These are phyloP conservation scores for Hylaea fasciaria DNA, from an alignment of 2,888 invertebrate species.

Conservation along the genomic window DNA sequence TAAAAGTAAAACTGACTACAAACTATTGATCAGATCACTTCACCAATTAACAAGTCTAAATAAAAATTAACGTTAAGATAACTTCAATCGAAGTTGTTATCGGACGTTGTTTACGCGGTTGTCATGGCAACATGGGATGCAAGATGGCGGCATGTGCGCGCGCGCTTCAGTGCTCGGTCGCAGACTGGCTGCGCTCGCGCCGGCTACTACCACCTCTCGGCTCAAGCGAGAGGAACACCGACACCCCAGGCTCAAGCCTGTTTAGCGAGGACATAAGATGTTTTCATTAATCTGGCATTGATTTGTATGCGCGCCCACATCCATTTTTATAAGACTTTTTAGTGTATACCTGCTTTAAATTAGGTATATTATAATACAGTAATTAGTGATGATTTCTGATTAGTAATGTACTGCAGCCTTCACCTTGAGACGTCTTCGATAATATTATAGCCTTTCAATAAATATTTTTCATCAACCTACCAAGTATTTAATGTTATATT, in stretches of 20 bases:
- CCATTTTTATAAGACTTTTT: constrained; percentile 38
- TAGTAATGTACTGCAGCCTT: constrained; percentile 20
- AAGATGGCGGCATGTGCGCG: constrained; percentile 80
- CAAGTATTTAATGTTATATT: neutral
- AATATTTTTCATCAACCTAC: neutral
- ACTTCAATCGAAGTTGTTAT: constrained; percentile 28
- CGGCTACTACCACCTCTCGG: constrained; percentile 68
- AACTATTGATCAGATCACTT: constrained; percentile 25
- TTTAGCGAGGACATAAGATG: constrained; percentile 78
- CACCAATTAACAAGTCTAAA: constrained; percentile 28
- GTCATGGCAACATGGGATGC: constrained; percentile 76
- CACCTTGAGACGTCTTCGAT: constrained; percentile 13
- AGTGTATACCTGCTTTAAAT: constrained; percentile 30
- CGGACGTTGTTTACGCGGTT: constrained; percentile 71
- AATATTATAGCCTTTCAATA: neutral
- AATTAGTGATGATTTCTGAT: constrained; percentile 26
- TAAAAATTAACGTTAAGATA: constrained; percentile 21
- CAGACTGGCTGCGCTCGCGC: constrained; percentile 71
- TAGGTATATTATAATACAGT: constrained; percentile 26
- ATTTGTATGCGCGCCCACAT: constrained; percentile 53
- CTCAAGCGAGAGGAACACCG: constrained; percentile 69
- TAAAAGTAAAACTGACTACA: constrained; percentile 31
- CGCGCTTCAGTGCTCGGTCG: constrained; percentile 69
- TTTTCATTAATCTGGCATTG: constrained; percentile 62
- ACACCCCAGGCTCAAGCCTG: constrained; percentile 72